Evolutionary conservation across 2,797 vertebrate genomes (phyloP), one percentile per base, ranked within the genome.

Genomic region (Paratrypauchen microcephalus): DNA sequence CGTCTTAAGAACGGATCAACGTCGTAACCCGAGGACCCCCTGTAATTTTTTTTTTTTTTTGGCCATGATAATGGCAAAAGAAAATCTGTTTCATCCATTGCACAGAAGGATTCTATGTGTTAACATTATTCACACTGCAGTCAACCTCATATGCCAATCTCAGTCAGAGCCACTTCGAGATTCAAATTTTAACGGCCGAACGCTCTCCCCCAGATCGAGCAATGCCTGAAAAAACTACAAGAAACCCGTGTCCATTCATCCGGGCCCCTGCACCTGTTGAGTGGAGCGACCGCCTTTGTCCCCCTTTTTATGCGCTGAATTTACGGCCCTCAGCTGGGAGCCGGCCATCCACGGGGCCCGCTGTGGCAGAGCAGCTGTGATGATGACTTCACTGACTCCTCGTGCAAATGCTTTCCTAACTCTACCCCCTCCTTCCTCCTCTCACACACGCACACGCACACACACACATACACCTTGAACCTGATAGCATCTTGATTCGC

Each of bases 311-410:
- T 81, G 54, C 87, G 83, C 78, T 89, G 86, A 75, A 92, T 93
- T 92, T 93, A 93, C 86, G 59, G 83, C 80, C 75, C 88, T 89
- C 92, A 93, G 92, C 91, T 92, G 92, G 89, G 83, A 76, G 83
- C 52, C 75, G 75, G 90, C 88, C 87, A 89, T 89, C 85, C 74
- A 80, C 78, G 24, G 87, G 79, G 36, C 81, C 84, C 78, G 82
- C 83, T 72, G 61, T 82, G 68, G 87, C 79, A 80, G 74, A 78
- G 84, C 91, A 92, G 90, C 89, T 91, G 91, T 82, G 81, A 81
- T 82, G 82, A 81, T 80, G 79, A 85, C 86, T 89, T 89, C 74
- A 86, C 83, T 79, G 88, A 74, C 77, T 83, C 79, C 81, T 79
- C 50, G 62, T 82, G 79, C 72, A 72, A 28, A 71, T 24, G 54